These are phyloP conservation scores for Phorcus lineatus DNA, from an alignment of 2,888 invertebrate genomes.

Conservation along the genomic window DNA sequence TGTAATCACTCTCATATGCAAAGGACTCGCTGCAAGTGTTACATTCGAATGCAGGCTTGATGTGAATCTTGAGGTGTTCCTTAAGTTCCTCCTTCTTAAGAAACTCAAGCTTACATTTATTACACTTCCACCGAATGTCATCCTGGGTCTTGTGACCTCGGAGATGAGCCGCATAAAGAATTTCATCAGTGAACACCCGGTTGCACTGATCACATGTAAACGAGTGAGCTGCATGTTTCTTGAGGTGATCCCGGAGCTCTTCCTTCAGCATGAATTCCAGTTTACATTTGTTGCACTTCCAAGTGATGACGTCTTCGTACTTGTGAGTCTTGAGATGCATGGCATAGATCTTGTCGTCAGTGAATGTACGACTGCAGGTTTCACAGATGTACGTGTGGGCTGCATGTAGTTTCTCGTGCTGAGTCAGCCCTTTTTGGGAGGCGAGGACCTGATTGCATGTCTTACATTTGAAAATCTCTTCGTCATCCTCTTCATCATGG, in stretches of 20 bases:
- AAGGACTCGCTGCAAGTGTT: neutral
- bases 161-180: neutral
- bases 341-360: neutral
- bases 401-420: neutral
- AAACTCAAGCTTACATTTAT: neutral
- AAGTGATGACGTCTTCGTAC: neutral
- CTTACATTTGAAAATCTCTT: neutral
- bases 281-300: conserved; percentile 7
- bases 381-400: neutral
- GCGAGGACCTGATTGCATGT: neutral
- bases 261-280: neutral
- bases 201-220: neutral
- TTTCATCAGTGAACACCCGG: neutral
- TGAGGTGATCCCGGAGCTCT: neutral
- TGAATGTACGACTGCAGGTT: neutral
- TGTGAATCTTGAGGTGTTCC: neutral
- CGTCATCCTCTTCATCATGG: neutral
- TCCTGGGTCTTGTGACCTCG: neutral
- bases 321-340: neutral
- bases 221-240: neutral
- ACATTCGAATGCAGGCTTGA: neutral
- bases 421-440: neutral
- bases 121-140: neutral
- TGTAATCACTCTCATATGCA: neutral
- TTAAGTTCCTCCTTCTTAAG: neutral